Evolutionary conservation across 1,140 invertebrate species (phyloP), one percentile per base, ranked within the genome.

Genomic region (Whitmania pigra): DNA sequence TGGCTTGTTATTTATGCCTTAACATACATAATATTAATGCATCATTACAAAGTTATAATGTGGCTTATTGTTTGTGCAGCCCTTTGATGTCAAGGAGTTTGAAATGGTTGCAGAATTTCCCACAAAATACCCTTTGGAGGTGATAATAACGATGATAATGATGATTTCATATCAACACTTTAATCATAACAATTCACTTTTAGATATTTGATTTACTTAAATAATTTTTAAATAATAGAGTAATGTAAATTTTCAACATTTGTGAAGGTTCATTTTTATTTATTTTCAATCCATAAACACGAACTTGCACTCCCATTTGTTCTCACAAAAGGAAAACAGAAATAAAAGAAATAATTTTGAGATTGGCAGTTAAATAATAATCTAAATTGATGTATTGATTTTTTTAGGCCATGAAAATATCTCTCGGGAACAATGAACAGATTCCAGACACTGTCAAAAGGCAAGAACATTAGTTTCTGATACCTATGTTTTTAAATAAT

Each of bases 61-160:
- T 49, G 2, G 9, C 9, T 49, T 49, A 49, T 49, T 49, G 13
- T 68, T 71, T 72, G 77, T 77, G 55, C 74, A 80, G 79, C 77
- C 78, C n/a, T 80, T 76, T 77, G 79, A 79, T 78, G 77, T 79
- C 36, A 78, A 77, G 68, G 20, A 69, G 6, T 78, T 78, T 74
- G 73, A 76, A 25, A 69, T 80, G 17, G 55, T 73, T 49, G 67
- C 79, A 22, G 57, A 17, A 18, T 75, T 80, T 71, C 77, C 78
- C 49, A 66, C n/a, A 27, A 53, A 74, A 55, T 80, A 79, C 72
- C 79, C 79, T 67, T 18, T 74, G 57, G 53, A 77, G 75, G 78
- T 80, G 75, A 60, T 71, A 13, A 49, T 49, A n/a, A n/a, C n/a
- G 43, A 36, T 36, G 31, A 36, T 36, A 6, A 36, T 36, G 31